Percentiles rank a stretch among this genome's conserved stretches.
These are phyloP conservation scores for Brachypteracias leptosomus DNA, from an alignment of 2,113 vertebrate species.

Conservation along the genomic window DNA sequence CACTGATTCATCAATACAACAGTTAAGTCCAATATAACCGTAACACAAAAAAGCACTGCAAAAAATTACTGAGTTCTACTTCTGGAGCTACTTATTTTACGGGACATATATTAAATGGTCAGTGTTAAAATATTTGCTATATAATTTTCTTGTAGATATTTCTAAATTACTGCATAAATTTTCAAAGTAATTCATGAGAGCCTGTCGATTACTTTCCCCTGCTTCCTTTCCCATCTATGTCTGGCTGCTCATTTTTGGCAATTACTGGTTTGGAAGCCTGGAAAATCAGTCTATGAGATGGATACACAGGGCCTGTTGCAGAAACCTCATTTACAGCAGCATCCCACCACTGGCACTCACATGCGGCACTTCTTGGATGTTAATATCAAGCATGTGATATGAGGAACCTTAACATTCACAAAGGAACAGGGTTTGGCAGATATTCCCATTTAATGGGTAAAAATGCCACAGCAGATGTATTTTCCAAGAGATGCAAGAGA, in stretches of 20 bases:
- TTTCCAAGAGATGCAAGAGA: not conserved
- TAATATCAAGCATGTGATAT: no score
- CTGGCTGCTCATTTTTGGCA: not conserved
- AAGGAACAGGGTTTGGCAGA: not conserved
- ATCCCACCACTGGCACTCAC: not conserved
- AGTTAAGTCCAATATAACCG: not conserved
- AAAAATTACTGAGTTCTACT: not conserved
- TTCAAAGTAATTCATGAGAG: not conserved
- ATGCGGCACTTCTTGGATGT: not conserved
- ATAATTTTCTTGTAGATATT: not conserved
- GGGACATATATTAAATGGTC: not conserved
- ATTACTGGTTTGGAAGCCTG: not conserved
- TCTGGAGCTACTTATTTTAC: not conserved
- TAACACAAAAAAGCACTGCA: not conserved
- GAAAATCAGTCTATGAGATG: not conserved
- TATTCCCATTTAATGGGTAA: not conserved
- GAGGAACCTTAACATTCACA: not conserved
- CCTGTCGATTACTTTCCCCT: not conserved
- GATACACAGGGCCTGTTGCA: not conserved
- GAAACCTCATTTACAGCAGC: not conserved
- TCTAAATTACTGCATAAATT: not conserved
- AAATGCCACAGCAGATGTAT: not conserved
- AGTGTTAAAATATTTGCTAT: not conserved
- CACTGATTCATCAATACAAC: not conserved
- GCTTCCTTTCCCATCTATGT: not conserved